These are phyloP conservation scores for Umimayanthus chanpuru DNA, from an alignment of 92 coral and sea anemone species.

Conservation along the genomic window DNA sequence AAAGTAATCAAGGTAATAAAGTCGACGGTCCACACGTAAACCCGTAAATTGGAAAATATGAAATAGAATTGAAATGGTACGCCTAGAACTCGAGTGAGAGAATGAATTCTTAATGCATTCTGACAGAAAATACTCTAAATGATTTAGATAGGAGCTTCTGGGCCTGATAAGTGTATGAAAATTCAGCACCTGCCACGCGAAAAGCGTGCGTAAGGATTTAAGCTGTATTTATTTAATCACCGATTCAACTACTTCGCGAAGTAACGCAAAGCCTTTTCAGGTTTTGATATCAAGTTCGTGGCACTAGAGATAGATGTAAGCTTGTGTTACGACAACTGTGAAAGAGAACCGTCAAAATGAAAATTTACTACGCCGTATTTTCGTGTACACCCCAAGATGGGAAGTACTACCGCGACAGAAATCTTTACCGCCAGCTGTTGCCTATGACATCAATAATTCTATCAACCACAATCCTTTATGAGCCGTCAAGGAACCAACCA, in stretches of 20 bases:
- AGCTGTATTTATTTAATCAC: not conserved
- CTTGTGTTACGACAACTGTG: not conserved
- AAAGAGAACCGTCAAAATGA: not conserved
- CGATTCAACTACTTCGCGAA: not conserved
- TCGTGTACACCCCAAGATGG: not conserved
- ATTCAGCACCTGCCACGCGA: conserved; percentile 5
- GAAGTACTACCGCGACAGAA: not conserved
- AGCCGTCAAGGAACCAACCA: not conserved
- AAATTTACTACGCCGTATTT: not conserved
- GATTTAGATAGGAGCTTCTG: not conserved
- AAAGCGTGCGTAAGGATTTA: not conserved
- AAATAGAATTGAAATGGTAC: not conserved
- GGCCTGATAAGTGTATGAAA: not conserved
- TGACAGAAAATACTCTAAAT: not conserved
- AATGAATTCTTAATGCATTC: not conserved
- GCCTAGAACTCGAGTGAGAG: not conserved
- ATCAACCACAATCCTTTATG: not conserved
- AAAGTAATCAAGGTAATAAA: not conserved
- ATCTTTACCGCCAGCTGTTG: not conserved
- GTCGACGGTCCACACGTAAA: not conserved
- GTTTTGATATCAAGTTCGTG: no score
- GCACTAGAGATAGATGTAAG: no score
- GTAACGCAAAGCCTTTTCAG: not conserved
- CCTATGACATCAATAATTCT: not conserved
- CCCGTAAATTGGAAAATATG: not conserved